Evolutionary conservation across 2,888 invertebrate species (phyloP).

Genomic region (Cynaeus angustus): DNA sequence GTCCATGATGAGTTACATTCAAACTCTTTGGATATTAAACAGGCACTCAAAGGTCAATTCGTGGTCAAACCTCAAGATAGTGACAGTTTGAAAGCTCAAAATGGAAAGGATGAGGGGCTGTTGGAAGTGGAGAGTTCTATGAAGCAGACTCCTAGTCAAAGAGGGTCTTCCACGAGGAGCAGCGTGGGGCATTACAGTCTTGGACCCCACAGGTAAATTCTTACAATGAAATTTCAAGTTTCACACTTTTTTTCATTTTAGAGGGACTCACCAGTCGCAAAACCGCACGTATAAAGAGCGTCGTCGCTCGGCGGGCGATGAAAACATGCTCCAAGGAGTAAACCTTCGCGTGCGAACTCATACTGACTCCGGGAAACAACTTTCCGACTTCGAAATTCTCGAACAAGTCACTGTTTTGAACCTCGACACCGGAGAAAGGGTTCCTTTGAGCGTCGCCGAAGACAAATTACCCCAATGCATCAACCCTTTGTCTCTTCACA

Average conservation of each 20-base stretch:
- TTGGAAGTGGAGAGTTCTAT: constrained; percentile 9
- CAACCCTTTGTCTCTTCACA: constrained; percentile 95
- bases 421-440: constrained; percentile 90
- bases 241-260: constrained; percentile 49
- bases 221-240: background rate
- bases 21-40: constrained; percentile 68
- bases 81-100: constrained; percentile 78
- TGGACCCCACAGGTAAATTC: constrained; percentile 67
- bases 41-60: constrained; percentile 74
- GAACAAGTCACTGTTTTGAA: constrained; percentile 88
- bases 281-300: constrained; percentile 74
- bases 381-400: constrained; percentile 94
- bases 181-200: constrained; percentile 70
- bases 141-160: constrained; percentile 62
- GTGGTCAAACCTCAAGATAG: constrained; percentile 80
- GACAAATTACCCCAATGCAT: constrained; percentile 93
- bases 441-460: constrained; percentile 95
- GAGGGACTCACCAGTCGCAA: constrained; percentile 63
- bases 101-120: constrained; percentile 10
- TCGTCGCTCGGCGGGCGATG: constrained; percentile 89
- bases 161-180: constrained; percentile 73
- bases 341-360: constrained; percentile 86
- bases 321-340: constrained; percentile 80
- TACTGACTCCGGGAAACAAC: constrained; percentile 89
- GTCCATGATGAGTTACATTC: constrained; percentile 64